These are phyloP conservation scores for Sternotherus odoratus DNA, from an alignment of 2,797 vertebrate genomes.

Conservation along the genomic window DNA sequence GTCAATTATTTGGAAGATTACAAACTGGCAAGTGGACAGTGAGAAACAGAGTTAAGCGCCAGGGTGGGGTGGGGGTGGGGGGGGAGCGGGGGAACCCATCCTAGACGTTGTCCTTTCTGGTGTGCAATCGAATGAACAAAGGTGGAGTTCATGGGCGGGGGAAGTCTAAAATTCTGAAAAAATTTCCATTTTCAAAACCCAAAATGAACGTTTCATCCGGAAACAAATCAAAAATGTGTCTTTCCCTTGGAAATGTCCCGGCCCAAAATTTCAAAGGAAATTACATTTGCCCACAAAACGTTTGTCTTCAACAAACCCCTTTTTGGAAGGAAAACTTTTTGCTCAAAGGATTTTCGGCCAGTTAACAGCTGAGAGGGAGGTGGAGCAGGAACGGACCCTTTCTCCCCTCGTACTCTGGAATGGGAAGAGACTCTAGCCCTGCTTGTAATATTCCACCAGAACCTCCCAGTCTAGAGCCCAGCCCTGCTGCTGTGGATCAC, in stretches of 20 bases:
- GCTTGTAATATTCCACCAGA: neutral
- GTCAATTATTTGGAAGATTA: neutral
- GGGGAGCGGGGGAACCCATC: rapidly evolving
- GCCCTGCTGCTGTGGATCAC: neutral
- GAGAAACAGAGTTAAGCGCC: neutral
- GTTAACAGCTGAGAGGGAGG: neutral
- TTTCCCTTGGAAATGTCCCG: neutral
- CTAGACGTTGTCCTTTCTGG: neutral
- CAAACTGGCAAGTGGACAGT: neutral
- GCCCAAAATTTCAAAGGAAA: neutral
- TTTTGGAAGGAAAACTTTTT: neutral
- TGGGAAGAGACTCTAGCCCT: neutral
- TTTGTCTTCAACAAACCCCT: neutral
- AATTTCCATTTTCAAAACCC: neutral
- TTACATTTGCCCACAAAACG: neutral
- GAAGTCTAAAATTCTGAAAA: neutral
- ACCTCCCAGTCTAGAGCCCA: neutral
- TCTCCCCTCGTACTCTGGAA: neutral
- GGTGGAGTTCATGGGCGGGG: neutral
- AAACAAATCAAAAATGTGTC: neutral
- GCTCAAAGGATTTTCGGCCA: neutral
- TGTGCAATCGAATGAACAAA: neutral
- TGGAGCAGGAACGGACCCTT: neutral
- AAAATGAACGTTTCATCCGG: neutral
- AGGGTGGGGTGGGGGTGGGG: too few relatives aligned